A percentile compares a stretch with the other conserved stretches of the same genome.
Conservation (phyloP, 2,888 invertebrate genomes). For the Homarus gammarus region DNA sequence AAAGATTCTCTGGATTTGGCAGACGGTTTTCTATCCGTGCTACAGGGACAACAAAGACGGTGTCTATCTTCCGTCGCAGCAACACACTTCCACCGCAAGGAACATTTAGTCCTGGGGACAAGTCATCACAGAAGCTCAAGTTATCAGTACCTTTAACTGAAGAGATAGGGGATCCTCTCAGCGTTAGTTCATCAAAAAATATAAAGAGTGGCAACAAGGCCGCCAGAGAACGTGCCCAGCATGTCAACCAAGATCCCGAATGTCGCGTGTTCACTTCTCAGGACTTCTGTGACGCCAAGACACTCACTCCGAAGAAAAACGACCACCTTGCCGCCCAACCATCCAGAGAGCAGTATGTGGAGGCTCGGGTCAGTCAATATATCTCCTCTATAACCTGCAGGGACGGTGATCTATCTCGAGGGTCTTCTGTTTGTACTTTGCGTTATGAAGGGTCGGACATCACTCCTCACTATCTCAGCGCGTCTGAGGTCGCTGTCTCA, state of each 20-base stretch:
- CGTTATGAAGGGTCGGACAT: slow-evolving; percentile 28
- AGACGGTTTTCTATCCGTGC: neutral
- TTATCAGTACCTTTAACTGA: neutral
- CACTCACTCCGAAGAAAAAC: neutral
- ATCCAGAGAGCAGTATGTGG: neutral
- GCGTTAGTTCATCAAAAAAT: neutral
- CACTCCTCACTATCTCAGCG: slow-evolving; percentile 48
- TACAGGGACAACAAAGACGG: neutral
- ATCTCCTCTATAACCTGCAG: neutral
- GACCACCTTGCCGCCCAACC: neutral
- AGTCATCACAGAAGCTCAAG: neutral
- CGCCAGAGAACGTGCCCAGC: neutral
- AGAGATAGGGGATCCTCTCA: neutral
- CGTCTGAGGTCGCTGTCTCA: slow-evolving; percentile 42
- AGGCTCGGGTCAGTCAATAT: neutral
- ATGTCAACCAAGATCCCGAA: neutral
- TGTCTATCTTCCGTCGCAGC: neutral
- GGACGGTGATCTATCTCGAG: slow-evolving; percentile 1
- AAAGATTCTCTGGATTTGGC: neutral
- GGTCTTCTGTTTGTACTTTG: slow-evolving; percentile 40
- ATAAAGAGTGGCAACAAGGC: neutral
- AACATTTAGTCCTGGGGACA: neutral
- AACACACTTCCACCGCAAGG: neutral
- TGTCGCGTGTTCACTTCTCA: neutral
- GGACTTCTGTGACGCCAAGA: neutral